Conservation (phyloP, 2,888 invertebrate genomes). For the Brenthis daphne region DNA sequence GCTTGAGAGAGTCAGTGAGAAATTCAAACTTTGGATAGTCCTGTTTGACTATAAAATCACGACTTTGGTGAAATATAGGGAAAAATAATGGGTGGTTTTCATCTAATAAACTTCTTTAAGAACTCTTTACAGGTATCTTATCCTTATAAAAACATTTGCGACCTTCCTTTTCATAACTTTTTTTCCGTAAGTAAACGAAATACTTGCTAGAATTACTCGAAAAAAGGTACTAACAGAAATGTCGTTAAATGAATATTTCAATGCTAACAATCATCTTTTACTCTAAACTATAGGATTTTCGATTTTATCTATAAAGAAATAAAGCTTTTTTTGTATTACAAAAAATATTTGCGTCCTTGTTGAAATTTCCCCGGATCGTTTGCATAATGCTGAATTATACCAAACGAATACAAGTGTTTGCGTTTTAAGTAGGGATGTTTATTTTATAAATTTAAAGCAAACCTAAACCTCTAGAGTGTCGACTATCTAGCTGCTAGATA, state of each 20-base stretch:
- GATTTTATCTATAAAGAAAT: background rate
- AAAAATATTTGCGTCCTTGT: background rate
- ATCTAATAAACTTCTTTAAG: too few relatives aligned
- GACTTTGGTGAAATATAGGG: too few relatives aligned
- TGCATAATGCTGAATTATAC: conserved; percentile 17
- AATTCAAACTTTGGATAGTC: too few relatives aligned
- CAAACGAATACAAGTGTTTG: conserved; percentile 10
- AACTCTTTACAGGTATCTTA: too few relatives aligned
- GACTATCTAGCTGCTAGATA: too few relatives aligned
- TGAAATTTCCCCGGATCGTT: conserved; percentile 12
- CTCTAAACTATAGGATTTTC: background rate
- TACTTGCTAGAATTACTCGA: background rate
- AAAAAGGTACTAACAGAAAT: conserved; percentile 3
- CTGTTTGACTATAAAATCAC: too few relatives aligned
- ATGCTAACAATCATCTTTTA: conserved; percentile 8
- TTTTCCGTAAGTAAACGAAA: too few relatives aligned
- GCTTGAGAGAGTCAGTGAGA: too few relatives aligned
- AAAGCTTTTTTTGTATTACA: background rate
- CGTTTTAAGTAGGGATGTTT: background rate
- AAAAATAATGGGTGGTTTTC: too few relatives aligned
- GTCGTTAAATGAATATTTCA: conserved; percentile 17
- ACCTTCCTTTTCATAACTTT: too few relatives aligned
- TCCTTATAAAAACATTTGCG: too few relatives aligned
- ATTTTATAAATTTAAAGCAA: background rate
- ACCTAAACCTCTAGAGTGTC: too few relatives aligned